Conservation (phyloP, 1,140 invertebrate genomes). For the Drosophila biarmipes region DNA sequence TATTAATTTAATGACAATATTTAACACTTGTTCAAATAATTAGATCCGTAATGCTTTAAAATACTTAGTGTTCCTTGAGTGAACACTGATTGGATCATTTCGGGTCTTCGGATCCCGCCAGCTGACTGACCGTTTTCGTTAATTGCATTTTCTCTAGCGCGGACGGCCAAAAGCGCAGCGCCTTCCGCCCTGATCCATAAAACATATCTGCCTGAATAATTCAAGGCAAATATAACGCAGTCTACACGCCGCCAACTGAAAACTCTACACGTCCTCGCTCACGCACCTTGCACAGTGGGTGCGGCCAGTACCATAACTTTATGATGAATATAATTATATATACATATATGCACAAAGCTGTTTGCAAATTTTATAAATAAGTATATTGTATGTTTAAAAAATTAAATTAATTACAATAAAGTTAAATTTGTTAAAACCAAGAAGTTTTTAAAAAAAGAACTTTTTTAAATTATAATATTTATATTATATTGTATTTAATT, state of each 20-base stretch:
- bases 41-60: too few relatives aligned
- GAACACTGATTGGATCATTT: not conserved
- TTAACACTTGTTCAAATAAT: too few relatives aligned
- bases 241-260: slow-evolving; percentile 47
- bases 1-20: not conserved
- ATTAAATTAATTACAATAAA: too few relatives aligned
- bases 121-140: slow-evolving; percentile 27
- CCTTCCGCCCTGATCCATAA: slow-evolving; percentile 58
- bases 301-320: not conserved
- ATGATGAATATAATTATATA: too few relatives aligned
- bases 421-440: too few relatives aligned
- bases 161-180: slow-evolving; percentile 66
- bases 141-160: slow-evolving; percentile 59
- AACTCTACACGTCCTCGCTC: slow-evolving; percentile 22
- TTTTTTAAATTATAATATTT: too few relatives aligned
- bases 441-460: too few relatives aligned
- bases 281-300: slow-evolving; percentile 25
- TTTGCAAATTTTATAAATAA: too few relatives aligned
- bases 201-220: slow-evolving; percentile 74
- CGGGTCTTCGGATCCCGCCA: not conserved
- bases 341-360: too few relatives aligned
- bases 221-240: slow-evolving; percentile 78
- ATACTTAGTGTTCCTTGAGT: too few relatives aligned
- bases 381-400: too few relatives aligned
- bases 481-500: too few relatives aligned